Conservation (phyloP, 2,797 vertebrate genomes). For the Molossus molossus region DNA sequence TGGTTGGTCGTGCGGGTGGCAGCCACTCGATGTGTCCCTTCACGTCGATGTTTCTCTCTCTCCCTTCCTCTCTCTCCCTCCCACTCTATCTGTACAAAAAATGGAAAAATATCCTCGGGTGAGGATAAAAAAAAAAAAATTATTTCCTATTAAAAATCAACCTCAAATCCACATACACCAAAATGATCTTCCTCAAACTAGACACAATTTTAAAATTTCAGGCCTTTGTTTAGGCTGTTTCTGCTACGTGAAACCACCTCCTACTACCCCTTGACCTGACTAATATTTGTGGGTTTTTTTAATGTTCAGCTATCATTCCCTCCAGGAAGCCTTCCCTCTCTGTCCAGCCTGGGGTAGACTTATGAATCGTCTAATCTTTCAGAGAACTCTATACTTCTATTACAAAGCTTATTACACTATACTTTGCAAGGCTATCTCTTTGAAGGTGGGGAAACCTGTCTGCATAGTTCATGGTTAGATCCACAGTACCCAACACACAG, state of each 20-base stretch:
- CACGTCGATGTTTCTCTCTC: no score
- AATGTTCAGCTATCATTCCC: slow-evolving; percentile 4
- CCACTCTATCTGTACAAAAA: no score
- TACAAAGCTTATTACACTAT: not conserved
- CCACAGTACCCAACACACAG: not conserved
- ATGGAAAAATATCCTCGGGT: no score
- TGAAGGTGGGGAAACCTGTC: not conserved
- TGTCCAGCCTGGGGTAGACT: slow-evolving; percentile 7
- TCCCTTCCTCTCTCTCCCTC: no score
- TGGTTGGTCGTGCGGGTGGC: no score
- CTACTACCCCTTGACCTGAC: not conserved
- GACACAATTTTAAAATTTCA: slow-evolving; percentile 35
- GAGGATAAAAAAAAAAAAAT: not conserved
- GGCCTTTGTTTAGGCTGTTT: not conserved
- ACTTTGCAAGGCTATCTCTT: not conserved
- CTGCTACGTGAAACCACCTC: not conserved
- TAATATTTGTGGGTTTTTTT: slow-evolving; percentile 62
- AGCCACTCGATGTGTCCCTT: no score
- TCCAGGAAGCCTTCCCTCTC: not conserved
- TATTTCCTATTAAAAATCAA: slow-evolving; percentile 72
- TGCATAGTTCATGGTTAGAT: not conserved
- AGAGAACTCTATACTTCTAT: slow-evolving; percentile 47
- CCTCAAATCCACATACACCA: slow-evolving; percentile 18
- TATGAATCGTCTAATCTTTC: not conserved
- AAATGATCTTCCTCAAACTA: slow-evolving; percentile 46